A percentile compares a stretch with the other conserved stretches of the same genome.
phyloP scores from a whole-genome alignment of 2,113 vertebrate species.

The Vulpes lagopus region DNA sequence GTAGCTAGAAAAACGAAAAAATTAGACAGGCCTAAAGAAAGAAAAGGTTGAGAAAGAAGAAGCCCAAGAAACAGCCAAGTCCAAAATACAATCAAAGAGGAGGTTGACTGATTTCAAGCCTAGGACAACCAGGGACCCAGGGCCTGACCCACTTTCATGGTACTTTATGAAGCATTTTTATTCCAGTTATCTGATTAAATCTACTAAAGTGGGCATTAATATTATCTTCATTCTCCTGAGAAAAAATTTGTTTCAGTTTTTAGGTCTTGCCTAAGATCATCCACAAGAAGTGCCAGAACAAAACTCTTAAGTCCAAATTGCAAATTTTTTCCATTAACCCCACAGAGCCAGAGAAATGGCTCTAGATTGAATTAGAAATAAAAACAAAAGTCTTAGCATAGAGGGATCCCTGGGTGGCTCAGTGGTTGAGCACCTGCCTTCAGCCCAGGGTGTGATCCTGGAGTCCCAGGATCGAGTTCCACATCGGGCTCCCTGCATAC shows the following conservation, averaged over 20 bases:
- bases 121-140: background rate
- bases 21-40: background rate
- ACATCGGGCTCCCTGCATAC: no score
- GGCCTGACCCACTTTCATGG: no score
- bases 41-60: slow-evolving; percentile 7
- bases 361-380: slow-evolving; percentile 25
- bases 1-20: slow-evolving; percentile 20
- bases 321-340: slow-evolving; percentile 43
- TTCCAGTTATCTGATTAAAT: background rate
- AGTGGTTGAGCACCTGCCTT: no score
- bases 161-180: background rate
- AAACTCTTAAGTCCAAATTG: background rate
- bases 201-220: background rate
- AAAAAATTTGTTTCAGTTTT: background rate
- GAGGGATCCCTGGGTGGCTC: no score
- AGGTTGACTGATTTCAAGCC: background rate
- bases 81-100: background rate
- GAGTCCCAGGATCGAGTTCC: no score
- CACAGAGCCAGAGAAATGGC: background rate
- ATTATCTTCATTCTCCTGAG: background rate
- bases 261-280: background rate
- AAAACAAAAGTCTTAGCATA: slow-evolving; percentile 42
- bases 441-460: no score
- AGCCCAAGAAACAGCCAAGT: background rate
- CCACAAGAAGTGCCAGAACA: background rate